Evolutionary conservation across 2,888 invertebrate species (phyloP).

Genomic region (Rhingia campestris): DNA sequence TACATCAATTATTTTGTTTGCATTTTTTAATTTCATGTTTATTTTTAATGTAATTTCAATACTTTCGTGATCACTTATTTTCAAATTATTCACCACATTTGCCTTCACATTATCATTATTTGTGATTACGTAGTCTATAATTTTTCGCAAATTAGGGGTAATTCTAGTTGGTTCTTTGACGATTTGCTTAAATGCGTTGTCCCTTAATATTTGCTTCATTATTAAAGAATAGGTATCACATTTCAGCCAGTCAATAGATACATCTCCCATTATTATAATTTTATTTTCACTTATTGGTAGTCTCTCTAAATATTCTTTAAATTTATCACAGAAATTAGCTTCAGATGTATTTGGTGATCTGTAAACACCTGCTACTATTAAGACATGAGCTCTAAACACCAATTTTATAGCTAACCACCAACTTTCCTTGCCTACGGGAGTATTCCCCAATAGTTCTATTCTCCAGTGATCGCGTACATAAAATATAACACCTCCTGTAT

Average conservation of each 20-base stretch:
- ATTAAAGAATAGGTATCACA: neutral
- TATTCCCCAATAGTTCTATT: neutral
- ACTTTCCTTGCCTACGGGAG: neutral
- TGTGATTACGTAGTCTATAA: slow-evolving; percentile 10
- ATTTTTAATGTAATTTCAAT: neutral
- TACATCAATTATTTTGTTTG: neutral
- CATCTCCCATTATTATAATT: neutral
- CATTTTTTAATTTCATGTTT: neutral
- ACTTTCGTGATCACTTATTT: slow-evolving; percentile 2
- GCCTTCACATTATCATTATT: neutral
- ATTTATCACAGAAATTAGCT: neutral
- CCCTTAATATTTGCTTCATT: neutral
- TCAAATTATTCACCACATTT: neutral
- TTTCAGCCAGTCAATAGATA: slow-evolving; percentile 4
- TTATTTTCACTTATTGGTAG: neutral
- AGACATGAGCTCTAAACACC: neutral
- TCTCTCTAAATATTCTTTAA: neutral
- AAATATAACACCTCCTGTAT: slow-evolving; percentile 10
- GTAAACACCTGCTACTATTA: neutral
- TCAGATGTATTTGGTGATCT: neutral
- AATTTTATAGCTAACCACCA: neutral
- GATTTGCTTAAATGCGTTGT: neutral
- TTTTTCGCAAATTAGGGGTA: neutral
- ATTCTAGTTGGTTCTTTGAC: neutral
- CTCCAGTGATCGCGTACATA: slow-evolving; percentile 1